These are phyloP conservation scores for Gavialis gangeticus DNA, from an alignment of 2,113 vertebrate genomes.

Conservation along the genomic window DNA sequence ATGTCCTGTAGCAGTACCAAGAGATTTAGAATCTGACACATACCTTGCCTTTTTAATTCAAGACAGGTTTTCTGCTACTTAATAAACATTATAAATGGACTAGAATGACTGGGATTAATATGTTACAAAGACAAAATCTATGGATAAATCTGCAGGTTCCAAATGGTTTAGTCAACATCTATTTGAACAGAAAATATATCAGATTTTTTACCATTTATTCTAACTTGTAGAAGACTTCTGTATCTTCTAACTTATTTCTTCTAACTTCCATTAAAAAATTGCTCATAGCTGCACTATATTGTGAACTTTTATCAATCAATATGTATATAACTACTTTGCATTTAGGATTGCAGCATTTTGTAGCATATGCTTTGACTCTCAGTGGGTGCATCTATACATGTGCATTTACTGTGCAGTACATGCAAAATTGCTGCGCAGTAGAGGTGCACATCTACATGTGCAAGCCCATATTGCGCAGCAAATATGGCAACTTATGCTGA, in stretches of 20 bases:
- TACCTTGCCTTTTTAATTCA: slow-evolving; percentile 21
- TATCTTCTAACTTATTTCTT: not conserved
- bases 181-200: not conserved
- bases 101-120: not conserved
- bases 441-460: too few species aligned
- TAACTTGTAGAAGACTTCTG: not conserved
- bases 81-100: not conserved
- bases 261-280: not conserved
- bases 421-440: too few species aligned
- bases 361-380: not conserved
- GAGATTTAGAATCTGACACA: slow-evolving; percentile 9
- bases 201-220: not conserved
- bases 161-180: not conserved
- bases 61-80: not conserved
- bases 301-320: not conserved
- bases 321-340: not conserved
- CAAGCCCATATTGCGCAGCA: too few species aligned
- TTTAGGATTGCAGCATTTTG: not conserved
- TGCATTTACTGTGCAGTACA: too few species aligned
- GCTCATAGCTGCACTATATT: not conserved
- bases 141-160: not conserved
- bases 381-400: not conserved
- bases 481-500: too few species aligned
- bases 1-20: not conserved
- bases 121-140: not conserved